Conservation (phyloP, 2,113 vertebrate genomes). For the Leptodactylus fuscus region DNA sequence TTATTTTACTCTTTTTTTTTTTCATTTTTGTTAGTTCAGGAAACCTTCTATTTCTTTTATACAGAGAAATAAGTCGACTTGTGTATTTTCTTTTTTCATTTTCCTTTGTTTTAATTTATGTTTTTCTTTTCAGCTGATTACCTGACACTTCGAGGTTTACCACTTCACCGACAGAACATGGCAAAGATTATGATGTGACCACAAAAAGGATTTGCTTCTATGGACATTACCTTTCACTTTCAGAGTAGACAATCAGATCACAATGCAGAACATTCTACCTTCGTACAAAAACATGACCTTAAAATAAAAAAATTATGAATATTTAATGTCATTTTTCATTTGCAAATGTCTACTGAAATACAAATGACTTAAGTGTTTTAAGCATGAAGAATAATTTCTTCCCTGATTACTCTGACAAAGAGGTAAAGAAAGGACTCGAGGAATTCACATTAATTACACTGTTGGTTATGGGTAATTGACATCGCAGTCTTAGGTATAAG, state of each 20-base stretch:
- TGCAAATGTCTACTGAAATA: neutral
- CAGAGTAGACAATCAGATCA: neutral
- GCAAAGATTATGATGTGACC: constrained; percentile 31
- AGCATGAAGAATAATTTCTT: no score
- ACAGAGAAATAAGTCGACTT: neutral
- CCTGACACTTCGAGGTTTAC: constrained; percentile 17
- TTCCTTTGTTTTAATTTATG: constrained; percentile 44
- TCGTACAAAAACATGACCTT: neutral
- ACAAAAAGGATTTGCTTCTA: constrained; percentile 46
- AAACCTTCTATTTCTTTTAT: neutral
- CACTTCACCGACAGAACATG: constrained; percentile 25
- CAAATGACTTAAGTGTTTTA: neutral
- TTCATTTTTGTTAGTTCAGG: neutral
- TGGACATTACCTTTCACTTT: constrained; percentile 16
- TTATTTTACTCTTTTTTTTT: neutral
- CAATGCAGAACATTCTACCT: neutral
- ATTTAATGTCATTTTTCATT: neutral
- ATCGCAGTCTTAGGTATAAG: no score
- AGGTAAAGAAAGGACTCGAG: neutral
- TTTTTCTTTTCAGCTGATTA: constrained; percentile 46
- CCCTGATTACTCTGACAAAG: no score
- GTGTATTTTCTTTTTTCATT: constrained; percentile 24
- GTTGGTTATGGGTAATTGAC: neutral
- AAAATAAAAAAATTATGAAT: neutral
- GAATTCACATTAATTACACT: neutral